phyloP scores from a whole-genome alignment of 2,888 invertebrate species.

The Helleia helle region DNA sequence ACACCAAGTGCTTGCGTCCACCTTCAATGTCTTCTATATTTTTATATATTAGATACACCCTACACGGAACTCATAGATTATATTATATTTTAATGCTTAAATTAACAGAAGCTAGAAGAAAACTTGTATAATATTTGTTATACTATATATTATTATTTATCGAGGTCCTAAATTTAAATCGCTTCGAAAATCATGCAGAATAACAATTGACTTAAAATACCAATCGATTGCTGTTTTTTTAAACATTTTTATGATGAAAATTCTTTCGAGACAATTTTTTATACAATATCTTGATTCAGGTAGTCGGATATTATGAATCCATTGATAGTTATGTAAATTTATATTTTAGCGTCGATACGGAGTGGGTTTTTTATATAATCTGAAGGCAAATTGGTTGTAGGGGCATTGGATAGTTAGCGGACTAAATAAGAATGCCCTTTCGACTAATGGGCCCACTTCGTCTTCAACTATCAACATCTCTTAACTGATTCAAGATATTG shows the following conservation, averaged over 20 bases:
- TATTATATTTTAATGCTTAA: conserved; percentile 41
- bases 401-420: too few relatives aligned
- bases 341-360: too few relatives aligned
- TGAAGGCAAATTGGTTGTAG: too few relatives aligned
- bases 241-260: too few relatives aligned
- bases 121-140: conserved; percentile 55
- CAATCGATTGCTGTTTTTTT: too few relatives aligned
- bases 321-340: too few relatives aligned
- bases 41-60: conserved; percentile 50
- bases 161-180: conserved; percentile 31
- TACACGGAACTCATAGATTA: conserved; percentile 33
- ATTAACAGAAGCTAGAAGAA: conserved; percentile 37
- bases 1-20: conserved; percentile 32
- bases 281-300: conserved; percentile 16
- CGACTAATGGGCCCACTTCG: too few relatives aligned
- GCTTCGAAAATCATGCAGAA: conserved; percentile 11
- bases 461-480: conserved; percentile 14
- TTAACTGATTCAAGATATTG: conserved; percentile 15
- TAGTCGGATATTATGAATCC: too few relatives aligned
- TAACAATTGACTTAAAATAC: not conserved
- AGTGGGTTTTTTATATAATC: too few relatives aligned
- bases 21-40: conserved; percentile 34
- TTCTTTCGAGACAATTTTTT: conserved; percentile 9
- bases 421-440: too few relatives aligned
- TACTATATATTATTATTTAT: conserved; percentile 45